Evolutionary conservation across 2,888 invertebrate species (phyloP), one percentile per base, ranked within the genome.

Genomic region (Arctia plantaginis): DNA sequence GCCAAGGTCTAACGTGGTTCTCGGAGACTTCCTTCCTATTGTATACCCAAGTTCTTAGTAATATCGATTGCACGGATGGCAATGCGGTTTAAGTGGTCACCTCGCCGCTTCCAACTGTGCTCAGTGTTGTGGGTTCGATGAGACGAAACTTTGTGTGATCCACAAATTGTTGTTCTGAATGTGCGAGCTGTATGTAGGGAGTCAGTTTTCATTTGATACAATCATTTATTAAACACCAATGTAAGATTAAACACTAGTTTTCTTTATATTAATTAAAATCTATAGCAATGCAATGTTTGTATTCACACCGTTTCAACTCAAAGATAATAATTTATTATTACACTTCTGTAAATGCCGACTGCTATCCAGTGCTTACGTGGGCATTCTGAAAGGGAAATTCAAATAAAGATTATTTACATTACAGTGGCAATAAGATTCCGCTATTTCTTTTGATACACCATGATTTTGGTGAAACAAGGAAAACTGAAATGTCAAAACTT

Each of bases 401-500:
- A 88, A 89, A 89, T 88, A 90, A 89, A 88, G 88, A 89, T 89
- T 89, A 90, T 90, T 89, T 85, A 84, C 85, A 84, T 84, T 84
- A 81, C 84, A 82, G 81, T 84, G 77, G 77, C 80, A 88, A 87
- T 87, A 86, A 87, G 86, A 86, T 87, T 87, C 82, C 81, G 77
- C 84, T 84, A 85, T 88, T 90, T 86, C 86, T 88, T 90, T 91
- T 91, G 90, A 91, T 90, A 89, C 86, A 87, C 82, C n/a, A n/a
- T n/a, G n/a, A n/a, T n/a, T n/a, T n/a, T n/a, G n/a, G n/a, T 86
- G 84, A 89, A 89, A 88, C 87, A 82, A 82, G 86, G 81, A 88
- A 88, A 88, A 88, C 82, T 88, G 86, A 89, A 88, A 90, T 85
- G 88, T 89, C 85, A 90, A 90, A 91, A 90, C 90, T 90, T 91